phyloP scores from a whole-genome alignment of 2,888 invertebrate genomes.

The Tenthredo distinguenda region DNA sequence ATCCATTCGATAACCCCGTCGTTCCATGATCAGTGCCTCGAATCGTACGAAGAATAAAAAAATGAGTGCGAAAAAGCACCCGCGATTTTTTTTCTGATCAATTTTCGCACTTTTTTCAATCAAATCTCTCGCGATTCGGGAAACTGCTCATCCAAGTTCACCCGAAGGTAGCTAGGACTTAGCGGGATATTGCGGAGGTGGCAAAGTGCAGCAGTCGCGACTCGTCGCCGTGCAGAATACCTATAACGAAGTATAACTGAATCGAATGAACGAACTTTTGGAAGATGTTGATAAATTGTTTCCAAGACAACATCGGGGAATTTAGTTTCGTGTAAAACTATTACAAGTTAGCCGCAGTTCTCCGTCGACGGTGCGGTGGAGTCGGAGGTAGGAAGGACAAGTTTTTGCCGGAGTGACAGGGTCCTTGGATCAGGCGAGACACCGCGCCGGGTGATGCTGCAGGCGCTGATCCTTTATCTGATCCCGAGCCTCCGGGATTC shows the following conservation, averaged over 20 bases:
- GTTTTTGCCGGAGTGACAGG: conserved; percentile 35
- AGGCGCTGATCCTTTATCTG: conserved; percentile 20
- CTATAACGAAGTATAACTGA: conserved; percentile 10
- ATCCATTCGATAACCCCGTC: background rate
- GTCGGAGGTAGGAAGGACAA: background rate
- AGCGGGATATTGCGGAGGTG: background rate
- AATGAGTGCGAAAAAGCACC: background rate
- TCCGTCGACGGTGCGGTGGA: background rate
- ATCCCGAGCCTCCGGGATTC: background rate
- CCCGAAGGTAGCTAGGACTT: background rate
- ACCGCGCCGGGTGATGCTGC: background rate
- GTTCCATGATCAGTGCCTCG: background rate
- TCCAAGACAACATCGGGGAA: conserved; percentile 17
- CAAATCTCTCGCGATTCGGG: background rate
- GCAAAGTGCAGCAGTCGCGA: background rate
- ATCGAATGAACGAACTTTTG: conserved; percentile 47
- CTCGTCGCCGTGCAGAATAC: background rate
- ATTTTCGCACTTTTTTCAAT: background rate
- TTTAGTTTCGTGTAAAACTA: conserved; percentile 51
- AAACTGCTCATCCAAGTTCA: background rate
- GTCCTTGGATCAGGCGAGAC: conserved; percentile 9
- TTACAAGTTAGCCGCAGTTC: conserved; percentile 43
- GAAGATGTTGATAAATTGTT: conserved; percentile 33
- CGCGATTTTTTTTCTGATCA: too few relatives aligned
- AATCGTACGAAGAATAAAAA: background rate